A percentile compares a stretch with the other conserved stretches of the same genome.
These are phyloP conservation scores for Pseudomyrmex concolor DNA, from an alignment of 1,140 invertebrate genomes.

Conservation along the genomic window DNA sequence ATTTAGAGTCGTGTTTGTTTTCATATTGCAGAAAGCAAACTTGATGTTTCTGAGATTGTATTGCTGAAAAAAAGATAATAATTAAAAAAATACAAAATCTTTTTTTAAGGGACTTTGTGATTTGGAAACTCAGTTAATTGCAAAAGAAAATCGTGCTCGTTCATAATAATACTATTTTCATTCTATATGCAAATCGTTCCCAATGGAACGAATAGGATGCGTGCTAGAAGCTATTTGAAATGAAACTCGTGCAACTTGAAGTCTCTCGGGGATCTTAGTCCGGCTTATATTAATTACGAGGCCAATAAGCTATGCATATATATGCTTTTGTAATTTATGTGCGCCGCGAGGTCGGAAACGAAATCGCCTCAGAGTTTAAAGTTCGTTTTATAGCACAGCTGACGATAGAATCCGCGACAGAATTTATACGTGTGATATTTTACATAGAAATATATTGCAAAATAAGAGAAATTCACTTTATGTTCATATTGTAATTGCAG, in stretches of 20 bases:
- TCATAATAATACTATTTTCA: not conserved
- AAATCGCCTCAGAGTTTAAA: slow-evolving; percentile 1
- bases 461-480: not conserved
- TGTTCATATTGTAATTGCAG: not conserved
- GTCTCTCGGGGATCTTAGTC: slow-evolving; percentile 30
- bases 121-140: not conserved
- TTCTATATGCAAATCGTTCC: slow-evolving; percentile 15
- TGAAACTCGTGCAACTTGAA: slow-evolving; percentile 49
- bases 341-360: not conserved
- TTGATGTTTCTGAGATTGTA: not conserved
- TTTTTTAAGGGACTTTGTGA: too few species aligned
- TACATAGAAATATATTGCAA: not conserved
- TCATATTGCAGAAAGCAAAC: not conserved
- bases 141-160: slow-evolving; percentile 10
- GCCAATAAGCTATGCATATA: slow-evolving; percentile 33
- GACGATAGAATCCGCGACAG: not conserved
- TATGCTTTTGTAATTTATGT: slow-evolving; percentile 33
- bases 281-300: slow-evolving; percentile 50
- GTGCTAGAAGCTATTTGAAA: slow-evolving; percentile 53
- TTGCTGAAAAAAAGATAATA: not conserved
- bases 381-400: not conserved
- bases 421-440: not conserved
- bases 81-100: too few species aligned
- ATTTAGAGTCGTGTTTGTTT: not conserved
- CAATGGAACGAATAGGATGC: slow-evolving; percentile 7